Conservation (phyloP, 2,113 vertebrate species). For the Lota lota region DNA sequence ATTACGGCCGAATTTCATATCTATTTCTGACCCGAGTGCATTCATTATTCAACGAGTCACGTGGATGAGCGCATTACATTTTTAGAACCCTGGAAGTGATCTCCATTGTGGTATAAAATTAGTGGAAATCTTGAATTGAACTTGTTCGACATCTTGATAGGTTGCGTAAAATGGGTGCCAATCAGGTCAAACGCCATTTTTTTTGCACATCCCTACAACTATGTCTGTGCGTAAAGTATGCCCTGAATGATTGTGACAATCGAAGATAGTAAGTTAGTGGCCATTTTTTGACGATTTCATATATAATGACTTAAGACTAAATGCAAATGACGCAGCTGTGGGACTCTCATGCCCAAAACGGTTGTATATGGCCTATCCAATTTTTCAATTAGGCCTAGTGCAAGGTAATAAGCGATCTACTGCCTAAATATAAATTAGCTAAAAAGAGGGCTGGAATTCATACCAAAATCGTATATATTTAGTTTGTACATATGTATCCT, state of each 20-base stretch:
- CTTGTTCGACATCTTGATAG: slow-evolving; percentile 51
- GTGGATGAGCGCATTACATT: slow-evolving; percentile 87
- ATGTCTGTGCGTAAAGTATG: neutral
- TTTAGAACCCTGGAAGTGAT: slow-evolving; percentile 81
- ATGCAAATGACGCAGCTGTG: neutral
- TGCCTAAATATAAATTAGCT: no score
- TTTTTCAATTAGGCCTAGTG: no score
- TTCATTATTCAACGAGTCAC: slow-evolving; percentile 97
- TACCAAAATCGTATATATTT: no score
- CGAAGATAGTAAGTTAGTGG: neutral
- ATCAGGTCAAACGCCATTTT: slow-evolving; percentile 51
- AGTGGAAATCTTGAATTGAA: slow-evolving; percentile 63
- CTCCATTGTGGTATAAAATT: slow-evolving; percentile 64
- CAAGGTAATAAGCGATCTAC: no score
- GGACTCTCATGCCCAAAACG: no score
- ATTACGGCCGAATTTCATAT: slow-evolving; percentile 81
- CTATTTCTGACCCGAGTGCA: slow-evolving; percentile 86
- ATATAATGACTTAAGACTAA: neutral
- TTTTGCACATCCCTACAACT: slow-evolving; percentile 10
- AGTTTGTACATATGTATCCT: no score
- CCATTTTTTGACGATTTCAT: neutral
- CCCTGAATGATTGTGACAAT: neutral
- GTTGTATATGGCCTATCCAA: no score
- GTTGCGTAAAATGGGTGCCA: slow-evolving; percentile 55
- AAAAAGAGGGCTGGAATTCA: no score